Conservation (phyloP, 2,888 invertebrate genomes). For the Eupithecia vulgata region DNA sequence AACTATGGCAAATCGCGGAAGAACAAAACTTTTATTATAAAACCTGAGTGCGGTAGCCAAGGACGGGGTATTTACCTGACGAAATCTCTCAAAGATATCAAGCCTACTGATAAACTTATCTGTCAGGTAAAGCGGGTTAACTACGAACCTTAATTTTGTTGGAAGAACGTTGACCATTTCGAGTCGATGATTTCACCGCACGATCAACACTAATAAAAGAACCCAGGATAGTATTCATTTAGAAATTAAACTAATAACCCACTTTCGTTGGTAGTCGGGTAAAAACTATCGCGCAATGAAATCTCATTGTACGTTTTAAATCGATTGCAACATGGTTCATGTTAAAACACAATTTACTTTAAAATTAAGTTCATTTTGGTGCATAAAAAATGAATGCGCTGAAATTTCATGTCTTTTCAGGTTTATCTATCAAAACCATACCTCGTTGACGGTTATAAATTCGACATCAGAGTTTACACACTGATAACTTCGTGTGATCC, state of each 20-base stretch:
- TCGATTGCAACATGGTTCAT: background rate
- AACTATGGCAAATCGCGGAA: slow-evolving; percentile 88
- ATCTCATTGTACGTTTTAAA: no score
- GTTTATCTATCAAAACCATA: slow-evolving; percentile 87
- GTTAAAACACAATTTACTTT: no score
- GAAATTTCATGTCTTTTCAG: slow-evolving; percentile 57
- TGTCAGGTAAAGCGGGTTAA: slow-evolving; percentile 86
- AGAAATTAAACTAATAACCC: no score
- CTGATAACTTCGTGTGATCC: slow-evolving; percentile 96
- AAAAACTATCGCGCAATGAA: no score
- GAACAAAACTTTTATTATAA: slow-evolving; percentile 92
- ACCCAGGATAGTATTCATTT: no score
- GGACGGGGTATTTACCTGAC: slow-evolving; percentile 95
- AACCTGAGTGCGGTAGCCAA: slow-evolving; percentile 96
- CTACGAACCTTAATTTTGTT: no score
- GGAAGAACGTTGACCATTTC: no score
- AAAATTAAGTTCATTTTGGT: no score
- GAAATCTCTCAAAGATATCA: slow-evolving; percentile 90
- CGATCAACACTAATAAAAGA: no score
- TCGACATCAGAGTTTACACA: slow-evolving; percentile 94
- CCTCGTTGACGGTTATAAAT: slow-evolving; percentile 95
- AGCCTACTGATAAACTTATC: slow-evolving; percentile 92
- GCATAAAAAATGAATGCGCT: background rate
- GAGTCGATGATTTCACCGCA: no score
- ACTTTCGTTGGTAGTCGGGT: no score